These are phyloP conservation scores for Epiblema foenella DNA, from an alignment of 2,888 invertebrate genomes.

Conservation along the genomic window DNA sequence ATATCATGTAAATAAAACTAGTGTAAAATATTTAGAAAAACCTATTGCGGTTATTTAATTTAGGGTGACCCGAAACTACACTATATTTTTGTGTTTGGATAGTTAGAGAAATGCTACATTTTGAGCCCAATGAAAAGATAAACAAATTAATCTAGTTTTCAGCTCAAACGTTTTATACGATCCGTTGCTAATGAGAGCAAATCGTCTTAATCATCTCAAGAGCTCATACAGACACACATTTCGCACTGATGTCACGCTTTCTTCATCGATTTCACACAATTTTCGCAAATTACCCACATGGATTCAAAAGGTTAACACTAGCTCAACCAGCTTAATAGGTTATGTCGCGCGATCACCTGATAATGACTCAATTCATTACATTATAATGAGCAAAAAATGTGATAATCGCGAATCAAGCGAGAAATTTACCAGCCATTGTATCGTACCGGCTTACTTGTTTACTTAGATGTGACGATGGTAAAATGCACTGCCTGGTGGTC, in stretches of 20 bases:
- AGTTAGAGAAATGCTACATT: background rate
- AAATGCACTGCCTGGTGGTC: slow-evolving; percentile 1
- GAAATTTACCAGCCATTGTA: slow-evolving; percentile 54
- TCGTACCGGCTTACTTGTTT: slow-evolving; percentile 61
- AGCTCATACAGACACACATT: slow-evolving; percentile 37
- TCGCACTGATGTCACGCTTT: slow-evolving; percentile 39
- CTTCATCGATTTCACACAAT: slow-evolving; percentile 37
- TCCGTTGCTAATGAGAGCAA: slow-evolving; percentile 44
- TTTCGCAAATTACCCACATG: slow-evolving; percentile 16
- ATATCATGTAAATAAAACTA: too few species aligned
- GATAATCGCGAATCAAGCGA: slow-evolving; percentile 59
- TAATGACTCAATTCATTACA: slow-evolving; percentile 49
- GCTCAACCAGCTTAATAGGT: slow-evolving; percentile 10
- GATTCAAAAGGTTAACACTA: slow-evolving; percentile 1
- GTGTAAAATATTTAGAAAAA: too few species aligned
- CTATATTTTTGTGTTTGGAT: background rate
- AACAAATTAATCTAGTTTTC: slow-evolving; percentile 27
- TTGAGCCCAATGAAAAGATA: background rate
- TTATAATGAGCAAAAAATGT: slow-evolving; percentile 51
- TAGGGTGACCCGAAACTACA: too few species aligned
- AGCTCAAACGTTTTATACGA: slow-evolving; percentile 31
- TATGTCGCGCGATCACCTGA: slow-evolving; percentile 43
- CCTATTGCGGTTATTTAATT: too few species aligned
- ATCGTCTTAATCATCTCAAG: slow-evolving; percentile 40
- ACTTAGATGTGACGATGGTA: slow-evolving; percentile 54